Evolutionary conservation across 2,797 vertebrate species (phyloP), one percentile per base, ranked within the genome.

Genomic region (Sebastes minor): DNA sequence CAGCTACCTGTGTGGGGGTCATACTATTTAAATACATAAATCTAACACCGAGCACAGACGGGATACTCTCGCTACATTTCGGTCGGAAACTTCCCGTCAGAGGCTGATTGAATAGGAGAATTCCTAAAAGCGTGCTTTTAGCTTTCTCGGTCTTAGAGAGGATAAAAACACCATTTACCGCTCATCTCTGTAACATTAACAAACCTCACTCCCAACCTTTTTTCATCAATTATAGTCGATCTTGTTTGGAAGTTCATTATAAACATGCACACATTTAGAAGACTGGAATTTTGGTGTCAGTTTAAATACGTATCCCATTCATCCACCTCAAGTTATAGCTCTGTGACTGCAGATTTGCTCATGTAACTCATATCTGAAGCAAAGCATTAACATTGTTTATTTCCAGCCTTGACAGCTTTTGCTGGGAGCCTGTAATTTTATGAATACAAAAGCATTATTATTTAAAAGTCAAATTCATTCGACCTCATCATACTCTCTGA

Each of bases 141-240:
- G 64, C 60, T 66, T 55, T 64, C 66, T 76, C 59, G 72, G 38
- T 80, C 56, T 70, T 25, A 25, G 4, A 38, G 55, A 74, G 46
- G 73, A 78, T 32, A 56, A 71, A 87, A 81, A 69, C 25, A 62
- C 13, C 8, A 56, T 76, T 73, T 67, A 6, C 61, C 57, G 18
- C 68, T 75, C 68, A 60, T 74, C 60, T 76, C 23, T 64, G 18
- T 63, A 81, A 85, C 46, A 78, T 74, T 62, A 89, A 90, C 81
- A 86, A 71, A 85, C 59, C 71, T 74, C 53, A 63, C 65, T 84
- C 46, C 52, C 4, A 63, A 62, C 13, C 23, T 80, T 57, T 30
- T 76, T 46, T 74, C 72, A 78, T 80, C 73, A 81, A 7, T 60
- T 76, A n/a, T 49, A 63, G 32, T 70, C 46, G 30, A 60, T 76